Base-by-base conservation (phyloP, 2,113 vertebrate genomes). In the Rutilus rutilus region DNA sequence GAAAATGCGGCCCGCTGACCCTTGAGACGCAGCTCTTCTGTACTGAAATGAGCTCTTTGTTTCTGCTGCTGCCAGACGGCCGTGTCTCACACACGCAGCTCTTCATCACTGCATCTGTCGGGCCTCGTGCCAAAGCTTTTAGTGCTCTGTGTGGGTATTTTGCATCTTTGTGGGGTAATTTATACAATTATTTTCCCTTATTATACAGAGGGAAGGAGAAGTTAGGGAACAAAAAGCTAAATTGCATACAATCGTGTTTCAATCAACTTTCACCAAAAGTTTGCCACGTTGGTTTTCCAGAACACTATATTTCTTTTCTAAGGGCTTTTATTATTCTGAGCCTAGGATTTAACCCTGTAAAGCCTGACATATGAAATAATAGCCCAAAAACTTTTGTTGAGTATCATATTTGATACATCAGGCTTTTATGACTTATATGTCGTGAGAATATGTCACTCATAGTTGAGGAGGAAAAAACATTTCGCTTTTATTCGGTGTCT, bases 1-100 rank as follows among this genome's bases (percentile, higher is more conserved):
- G 92, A 86, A 93, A 95, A 95, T 93, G 92, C 87, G 92, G 91
- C 92, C 93, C 90, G 90, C 90, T 95, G 94, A 94, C 94, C 93
- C 90, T 85, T 71, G 91, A 88, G 88, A 90, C 91, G 91, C 92
- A 91, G 88, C 89, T 78, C 88, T 83, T 84, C 69, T 74, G 71
- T 23, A 39, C 89, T 94, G 90, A 94, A 94, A 87, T 86, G 17
- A 87, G 88, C 87, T 81, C 93, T 94, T 94, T 95, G 94, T 95
- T 90, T 92, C 75, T 59, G 89, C 87, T 62, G 80, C 87, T 90
- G 83, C 90, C 84, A 89, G 88, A 85, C 86, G 65, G 25, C 9
- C 7, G 3, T 54, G 30, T 87, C 60, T 84, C 62, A 74, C 84
- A 88, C 84, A 86, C 78, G 74, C 17, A 42, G 57, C 76, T 78